Conservation (phyloP, 2,888 invertebrate genomes). For the Strigamia transsilvanica region DNA sequence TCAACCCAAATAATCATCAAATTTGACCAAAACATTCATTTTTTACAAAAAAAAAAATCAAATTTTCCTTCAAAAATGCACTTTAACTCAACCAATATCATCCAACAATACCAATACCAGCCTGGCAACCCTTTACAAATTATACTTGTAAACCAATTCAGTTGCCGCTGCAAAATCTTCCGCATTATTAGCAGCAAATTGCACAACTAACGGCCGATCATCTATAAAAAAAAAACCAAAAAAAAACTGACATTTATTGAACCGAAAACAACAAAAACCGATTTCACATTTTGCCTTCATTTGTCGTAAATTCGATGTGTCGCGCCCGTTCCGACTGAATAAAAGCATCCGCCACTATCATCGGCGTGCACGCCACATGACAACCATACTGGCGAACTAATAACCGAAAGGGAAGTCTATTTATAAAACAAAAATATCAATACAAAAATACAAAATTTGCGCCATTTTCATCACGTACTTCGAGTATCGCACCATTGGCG, state of each 20-base stretch:
- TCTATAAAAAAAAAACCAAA: conserved; percentile 63
- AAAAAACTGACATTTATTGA: not conserved
- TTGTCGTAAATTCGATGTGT: conserved; percentile 79
- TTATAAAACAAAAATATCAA: conserved; percentile 59
- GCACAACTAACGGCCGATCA: conserved; percentile 88
- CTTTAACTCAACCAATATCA: too few species aligned
- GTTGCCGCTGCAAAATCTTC: conserved; percentile 86
- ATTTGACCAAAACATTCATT: too few species aligned
- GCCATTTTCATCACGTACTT: conserved; percentile 68
- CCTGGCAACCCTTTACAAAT: conserved; percentile 56
- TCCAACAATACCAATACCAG: not conserved
- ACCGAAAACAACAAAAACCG: too few species aligned
- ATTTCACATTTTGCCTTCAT: conserved; percentile 17
- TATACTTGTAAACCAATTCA: conserved; percentile 80
- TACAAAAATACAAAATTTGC: conserved; percentile 35
- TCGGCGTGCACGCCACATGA: conserved; percentile 92
- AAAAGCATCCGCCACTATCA: conserved; percentile 96
- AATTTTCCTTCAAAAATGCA: not conserved
- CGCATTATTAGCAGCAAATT: conserved; percentile 90
- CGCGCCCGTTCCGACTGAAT: conserved; percentile 87
- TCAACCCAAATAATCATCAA: too few species aligned
- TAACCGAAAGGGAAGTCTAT: conserved; percentile 77
- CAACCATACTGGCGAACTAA: conserved; percentile 82
- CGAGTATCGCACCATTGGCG: conserved; percentile 97
- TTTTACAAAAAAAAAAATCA: too few species aligned